phyloP scores from a whole-genome alignment of 2,888 invertebrate genomes.

The Chymomyza caudatula region DNA sequence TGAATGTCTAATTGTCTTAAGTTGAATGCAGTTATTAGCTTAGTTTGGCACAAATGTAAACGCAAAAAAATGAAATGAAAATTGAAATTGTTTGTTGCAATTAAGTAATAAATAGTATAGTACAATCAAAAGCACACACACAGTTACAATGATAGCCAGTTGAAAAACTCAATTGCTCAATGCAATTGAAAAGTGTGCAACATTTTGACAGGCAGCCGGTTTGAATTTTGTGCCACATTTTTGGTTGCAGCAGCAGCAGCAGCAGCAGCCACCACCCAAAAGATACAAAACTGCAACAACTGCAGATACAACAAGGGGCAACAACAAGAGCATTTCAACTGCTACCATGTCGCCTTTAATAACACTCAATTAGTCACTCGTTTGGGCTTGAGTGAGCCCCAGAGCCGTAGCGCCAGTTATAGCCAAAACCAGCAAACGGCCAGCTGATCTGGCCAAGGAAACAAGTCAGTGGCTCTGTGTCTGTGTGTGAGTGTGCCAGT shows the following conservation, averaged over 20 bases:
- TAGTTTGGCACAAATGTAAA: conserved; percentile 14
- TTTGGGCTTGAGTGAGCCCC: not conserved
- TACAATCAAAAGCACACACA: not conserved
- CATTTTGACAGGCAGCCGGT: conserved; percentile 9
- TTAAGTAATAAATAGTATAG: conserved; percentile 53
- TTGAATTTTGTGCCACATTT: conserved; percentile 17
- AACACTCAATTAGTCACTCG: conserved; percentile 10
- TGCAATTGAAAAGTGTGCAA: not conserved
- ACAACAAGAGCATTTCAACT: not conserved
- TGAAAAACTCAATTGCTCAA: not conserved
- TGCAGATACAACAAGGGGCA: not conserved
- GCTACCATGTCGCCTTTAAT: conserved; percentile 41
- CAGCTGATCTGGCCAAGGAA: conserved; percentile 39
- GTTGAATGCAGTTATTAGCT: not conserved
- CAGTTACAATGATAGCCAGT: not conserved
- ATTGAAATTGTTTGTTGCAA: conserved; percentile 31
- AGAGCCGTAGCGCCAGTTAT: not conserved
- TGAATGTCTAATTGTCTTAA: not conserved
- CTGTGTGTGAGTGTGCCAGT: conserved; percentile 48
- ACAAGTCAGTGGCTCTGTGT: conserved; percentile 31
- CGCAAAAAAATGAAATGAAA: conserved; percentile 16
- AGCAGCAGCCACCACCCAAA: not conserved
- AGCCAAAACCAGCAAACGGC: conserved; percentile 10
- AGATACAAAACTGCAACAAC: not conserved
- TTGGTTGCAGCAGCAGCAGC: not conserved